phyloP scores from a whole-genome alignment of 2,113 vertebrate species.

The Tachycineta bicolor region DNA sequence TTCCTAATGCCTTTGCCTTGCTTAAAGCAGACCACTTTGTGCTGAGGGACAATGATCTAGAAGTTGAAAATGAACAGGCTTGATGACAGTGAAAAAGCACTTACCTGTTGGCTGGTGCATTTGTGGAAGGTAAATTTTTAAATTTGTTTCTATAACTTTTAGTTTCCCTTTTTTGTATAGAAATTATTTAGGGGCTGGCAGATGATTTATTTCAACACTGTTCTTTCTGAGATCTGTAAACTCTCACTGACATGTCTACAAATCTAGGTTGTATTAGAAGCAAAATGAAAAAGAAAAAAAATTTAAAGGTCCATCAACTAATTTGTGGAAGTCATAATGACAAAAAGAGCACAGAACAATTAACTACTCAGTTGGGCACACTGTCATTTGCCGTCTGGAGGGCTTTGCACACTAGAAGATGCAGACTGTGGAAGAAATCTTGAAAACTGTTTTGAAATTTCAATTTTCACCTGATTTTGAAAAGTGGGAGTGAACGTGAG shows the following conservation, averaged over 20 bases:
- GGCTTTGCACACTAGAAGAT: background rate
- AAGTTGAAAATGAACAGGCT: background rate
- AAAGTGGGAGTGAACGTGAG: background rate
- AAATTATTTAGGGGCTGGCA: background rate
- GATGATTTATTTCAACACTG: background rate
- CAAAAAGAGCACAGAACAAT: background rate
- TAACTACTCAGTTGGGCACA: background rate
- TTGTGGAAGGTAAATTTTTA: background rate
- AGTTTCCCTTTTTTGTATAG: background rate
- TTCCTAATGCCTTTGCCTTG: background rate
- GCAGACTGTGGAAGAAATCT: background rate
- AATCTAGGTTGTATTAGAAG: background rate
- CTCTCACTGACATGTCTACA: background rate
- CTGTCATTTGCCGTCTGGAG: background rate
- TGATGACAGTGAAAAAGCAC: background rate
- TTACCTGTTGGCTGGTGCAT: background rate
- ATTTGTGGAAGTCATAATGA: background rate
- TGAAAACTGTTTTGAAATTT: background rate
- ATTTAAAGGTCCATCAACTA: background rate
- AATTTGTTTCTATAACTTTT: background rate
- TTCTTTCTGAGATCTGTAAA: background rate
- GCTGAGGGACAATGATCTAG: background rate
- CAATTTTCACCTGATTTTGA: fast-evolving
- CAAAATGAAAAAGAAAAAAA: background rate
- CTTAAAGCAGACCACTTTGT: background rate